Evolutionary conservation across 2,113 vertebrate species (phyloP), one percentile per base, ranked within the genome.

Genomic region (Oceanites oceanicus): DNA sequence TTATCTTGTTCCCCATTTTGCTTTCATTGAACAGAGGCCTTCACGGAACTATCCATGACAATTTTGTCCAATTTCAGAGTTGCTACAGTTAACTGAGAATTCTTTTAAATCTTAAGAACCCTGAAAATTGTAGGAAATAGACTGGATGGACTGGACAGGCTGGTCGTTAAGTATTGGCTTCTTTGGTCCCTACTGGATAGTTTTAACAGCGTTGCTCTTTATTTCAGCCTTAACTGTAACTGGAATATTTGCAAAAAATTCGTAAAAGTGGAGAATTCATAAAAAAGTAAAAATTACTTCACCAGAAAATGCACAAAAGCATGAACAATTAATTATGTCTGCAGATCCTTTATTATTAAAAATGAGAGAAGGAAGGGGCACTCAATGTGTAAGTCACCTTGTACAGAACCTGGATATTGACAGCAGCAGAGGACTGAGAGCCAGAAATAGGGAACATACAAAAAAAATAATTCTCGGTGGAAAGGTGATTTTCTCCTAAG

Each of bases 401-500:
- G 76, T 40, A 44, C 53, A 49, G 70, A 67, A 80, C 16, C 44
- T 76, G 52, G 38, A 73, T 85, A 70, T 72, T 93, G 86, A 94
- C 72, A 90, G 68, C 36, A 94, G 45, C 49, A 85, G 78, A 77
- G 30, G 12, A 66, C 53, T 12, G 81, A 85, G 94, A 71, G 62
- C 40, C 81, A 86, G 59, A 92, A 96, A 89, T 29, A 88, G 76
- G 58, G 59, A 96, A 52, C 85, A 53, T 78, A 81, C 32, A 56
- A 83, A 96, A 97, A 78, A 67, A 88, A 86, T 96, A 85, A 58
- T 66, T 95, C 80, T 89, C 84, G 82, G 77, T 49, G 63, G 86
- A 94, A 96, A 92, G 83, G 75, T 2, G n/a, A 87, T 97, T 97
- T 95, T 94, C 73, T 96, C 53, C 44, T 45, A 86, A 92, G 76